Conservation (phyloP, 2,113 vertebrate species). For the Crotalus helleri region DNA sequence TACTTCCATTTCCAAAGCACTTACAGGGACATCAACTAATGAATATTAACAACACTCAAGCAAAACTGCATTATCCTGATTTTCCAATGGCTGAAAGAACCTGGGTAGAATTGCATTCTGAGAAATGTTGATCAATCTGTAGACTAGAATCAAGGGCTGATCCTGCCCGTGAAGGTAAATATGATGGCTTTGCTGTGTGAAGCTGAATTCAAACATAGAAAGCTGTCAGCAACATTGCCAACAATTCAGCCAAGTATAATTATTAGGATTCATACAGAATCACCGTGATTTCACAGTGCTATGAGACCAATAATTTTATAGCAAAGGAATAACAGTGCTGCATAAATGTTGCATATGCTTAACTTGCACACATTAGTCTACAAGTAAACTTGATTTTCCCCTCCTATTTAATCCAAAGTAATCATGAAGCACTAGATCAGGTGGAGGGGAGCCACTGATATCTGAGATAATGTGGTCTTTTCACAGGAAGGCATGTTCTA, state of each 20-base stretch:
- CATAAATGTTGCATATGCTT: not conserved
- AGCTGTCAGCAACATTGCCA: not conserved
- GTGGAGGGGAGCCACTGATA: not conserved
- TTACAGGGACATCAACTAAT: not conserved
- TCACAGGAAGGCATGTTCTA: not conserved
- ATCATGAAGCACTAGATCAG: not conserved
- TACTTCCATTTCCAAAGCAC: slow-evolving; percentile 3
- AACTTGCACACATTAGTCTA: not conserved
- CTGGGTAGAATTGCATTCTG: not conserved
- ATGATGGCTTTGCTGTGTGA: not conserved
- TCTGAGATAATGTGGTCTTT: not conserved
- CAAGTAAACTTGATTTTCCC: not conserved
- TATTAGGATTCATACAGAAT: not conserved
- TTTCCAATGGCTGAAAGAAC: not conserved
- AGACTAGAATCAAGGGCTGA: not conserved
- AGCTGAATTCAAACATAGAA: not conserved
- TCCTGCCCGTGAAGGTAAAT: not conserved
- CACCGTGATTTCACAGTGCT: not conserved
- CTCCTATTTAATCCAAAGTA: not conserved
- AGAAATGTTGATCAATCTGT: not conserved
- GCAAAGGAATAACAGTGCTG: not conserved
- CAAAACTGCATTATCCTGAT: not conserved
- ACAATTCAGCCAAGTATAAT: not conserved
- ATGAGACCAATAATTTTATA: fast-evolving
- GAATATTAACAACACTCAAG: not conserved